phyloP scores from a whole-genome alignment of 53 echinoderm and acorn worm genomes.

The Paracentrotus lividus region DNA sequence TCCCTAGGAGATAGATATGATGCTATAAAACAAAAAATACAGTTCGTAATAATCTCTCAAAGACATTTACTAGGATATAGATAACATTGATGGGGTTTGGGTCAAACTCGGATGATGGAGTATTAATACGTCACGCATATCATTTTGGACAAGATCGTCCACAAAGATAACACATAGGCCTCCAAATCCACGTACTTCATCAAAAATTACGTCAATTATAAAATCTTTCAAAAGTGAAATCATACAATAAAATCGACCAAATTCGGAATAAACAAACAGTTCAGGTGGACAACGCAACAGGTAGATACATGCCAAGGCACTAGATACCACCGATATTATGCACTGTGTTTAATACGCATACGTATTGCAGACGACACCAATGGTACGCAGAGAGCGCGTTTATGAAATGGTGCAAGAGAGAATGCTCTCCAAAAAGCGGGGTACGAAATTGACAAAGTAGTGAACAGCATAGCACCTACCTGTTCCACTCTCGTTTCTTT shows the following conservation, averaged over 20 bases:
- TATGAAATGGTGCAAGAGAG: neutral
- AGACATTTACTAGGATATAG: too few relatives aligned
- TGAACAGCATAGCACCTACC: conserved; percentile 70
- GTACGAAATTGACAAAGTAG: neutral
- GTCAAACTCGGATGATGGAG: too few relatives aligned
- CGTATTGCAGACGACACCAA: conserved; percentile 16
- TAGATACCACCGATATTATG: neutral
- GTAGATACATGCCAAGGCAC: neutral
- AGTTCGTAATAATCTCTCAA: too few relatives aligned
- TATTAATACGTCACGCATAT: too few relatives aligned
- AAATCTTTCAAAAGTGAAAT: too few relatives aligned
- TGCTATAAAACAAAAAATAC: too few relatives aligned
- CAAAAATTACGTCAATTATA: too few relatives aligned
- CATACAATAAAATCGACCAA: neutral
- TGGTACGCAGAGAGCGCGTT: neutral
- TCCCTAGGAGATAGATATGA: too few relatives aligned
- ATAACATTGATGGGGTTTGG: too few relatives aligned
- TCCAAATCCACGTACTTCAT: too few relatives aligned
- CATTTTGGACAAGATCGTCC: too few relatives aligned
- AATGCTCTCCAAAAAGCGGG: neutral
- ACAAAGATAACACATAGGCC: too few relatives aligned
- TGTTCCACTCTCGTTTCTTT: conserved; percentile 97
- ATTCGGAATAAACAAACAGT: neutral
- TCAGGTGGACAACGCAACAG: neutral
- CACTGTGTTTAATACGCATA: neutral